Conservation (phyloP, 1,140 invertebrate species). For the Amphibalanus amphitrite region DNA sequence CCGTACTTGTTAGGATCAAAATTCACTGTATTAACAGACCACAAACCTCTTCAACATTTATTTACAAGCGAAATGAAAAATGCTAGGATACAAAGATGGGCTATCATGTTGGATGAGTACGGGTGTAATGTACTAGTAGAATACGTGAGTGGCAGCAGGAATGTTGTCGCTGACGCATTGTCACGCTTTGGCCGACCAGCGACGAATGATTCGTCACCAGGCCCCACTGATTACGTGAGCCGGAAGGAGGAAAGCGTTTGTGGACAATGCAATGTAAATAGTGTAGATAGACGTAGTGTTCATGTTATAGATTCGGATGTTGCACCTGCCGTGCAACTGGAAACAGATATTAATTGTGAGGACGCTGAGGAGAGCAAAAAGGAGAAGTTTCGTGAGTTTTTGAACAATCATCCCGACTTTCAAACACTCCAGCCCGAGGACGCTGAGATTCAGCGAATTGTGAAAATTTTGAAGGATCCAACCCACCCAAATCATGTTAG, state of each 20-base stretch:
- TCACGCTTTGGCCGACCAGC: background rate
- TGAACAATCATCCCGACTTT: background rate
- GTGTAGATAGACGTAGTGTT: no score
- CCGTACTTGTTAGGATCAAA: background rate
- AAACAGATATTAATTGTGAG: no score
- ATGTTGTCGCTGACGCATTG: background rate
- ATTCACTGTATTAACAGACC: background rate
- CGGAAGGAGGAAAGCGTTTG: no score
- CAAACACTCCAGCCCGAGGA: background rate
- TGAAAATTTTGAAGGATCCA: background rate
- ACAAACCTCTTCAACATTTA: background rate
- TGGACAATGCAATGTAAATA: no score
- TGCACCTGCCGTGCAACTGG: no score
- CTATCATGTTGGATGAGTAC: background rate
- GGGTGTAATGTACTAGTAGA: background rate
- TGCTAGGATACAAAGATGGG: background rate
- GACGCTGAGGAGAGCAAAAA: background rate
- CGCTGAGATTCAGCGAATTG: background rate
- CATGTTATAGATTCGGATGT: no score
- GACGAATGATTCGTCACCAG: background rate
- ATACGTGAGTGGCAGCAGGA: background rate
- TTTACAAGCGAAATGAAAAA: background rate
- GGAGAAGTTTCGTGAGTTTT: background rate
- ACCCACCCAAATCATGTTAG: background rate
- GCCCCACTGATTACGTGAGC: no score